phyloP scores from a whole-genome alignment of 2,888 invertebrate genomes.

The Gibbula magus region DNA sequence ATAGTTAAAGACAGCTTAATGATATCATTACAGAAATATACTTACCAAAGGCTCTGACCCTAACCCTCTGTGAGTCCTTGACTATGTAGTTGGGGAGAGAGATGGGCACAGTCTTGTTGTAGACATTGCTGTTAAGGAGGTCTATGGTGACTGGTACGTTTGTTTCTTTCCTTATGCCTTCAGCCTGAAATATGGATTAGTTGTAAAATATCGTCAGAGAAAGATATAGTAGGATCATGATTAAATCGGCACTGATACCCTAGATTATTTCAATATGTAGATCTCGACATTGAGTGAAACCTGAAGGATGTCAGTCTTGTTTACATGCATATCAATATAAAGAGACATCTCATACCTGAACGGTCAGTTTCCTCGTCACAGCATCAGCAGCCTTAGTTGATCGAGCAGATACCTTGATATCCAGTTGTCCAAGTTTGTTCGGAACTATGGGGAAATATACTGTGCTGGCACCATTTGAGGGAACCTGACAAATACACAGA shows the following conservation, averaged over 20 bases:
- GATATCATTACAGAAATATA: neutral
- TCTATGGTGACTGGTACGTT: slow-evolving; percentile 86
- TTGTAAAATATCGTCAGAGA: too few species aligned
- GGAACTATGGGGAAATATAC: slow-evolving; percentile 22
- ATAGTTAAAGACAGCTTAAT: too few species aligned
- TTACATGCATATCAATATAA: too few species aligned
- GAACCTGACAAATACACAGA: slow-evolving; percentile 15
- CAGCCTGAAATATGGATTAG: slow-evolving; percentile 82
- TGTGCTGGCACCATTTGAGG: slow-evolving; percentile 22
- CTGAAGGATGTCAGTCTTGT: too few species aligned
- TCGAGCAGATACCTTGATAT: neutral
- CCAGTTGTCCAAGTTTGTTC: neutral
- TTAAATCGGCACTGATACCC: too few species aligned
- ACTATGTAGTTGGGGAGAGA: slow-evolving; percentile 86
- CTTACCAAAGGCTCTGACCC: slow-evolving; percentile 82
- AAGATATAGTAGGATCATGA: too few species aligned
- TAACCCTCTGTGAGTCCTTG: slow-evolving; percentile 83
- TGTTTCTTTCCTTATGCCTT: slow-evolving; percentile 85
- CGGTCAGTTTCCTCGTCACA: neutral
- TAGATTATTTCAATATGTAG: too few species aligned
- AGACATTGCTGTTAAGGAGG: slow-evolving; percentile 77
- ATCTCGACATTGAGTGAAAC: too few species aligned
- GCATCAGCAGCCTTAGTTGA: neutral
- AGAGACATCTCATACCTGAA: too few species aligned
- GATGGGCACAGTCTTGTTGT: slow-evolving; percentile 81